A percentile compares a stretch with the other conserved stretches of the same genome.
Evolutionary conservation across 1,140 invertebrate species (phyloP).

Genomic region (Cyrtorhinus lividipennis): DNA sequence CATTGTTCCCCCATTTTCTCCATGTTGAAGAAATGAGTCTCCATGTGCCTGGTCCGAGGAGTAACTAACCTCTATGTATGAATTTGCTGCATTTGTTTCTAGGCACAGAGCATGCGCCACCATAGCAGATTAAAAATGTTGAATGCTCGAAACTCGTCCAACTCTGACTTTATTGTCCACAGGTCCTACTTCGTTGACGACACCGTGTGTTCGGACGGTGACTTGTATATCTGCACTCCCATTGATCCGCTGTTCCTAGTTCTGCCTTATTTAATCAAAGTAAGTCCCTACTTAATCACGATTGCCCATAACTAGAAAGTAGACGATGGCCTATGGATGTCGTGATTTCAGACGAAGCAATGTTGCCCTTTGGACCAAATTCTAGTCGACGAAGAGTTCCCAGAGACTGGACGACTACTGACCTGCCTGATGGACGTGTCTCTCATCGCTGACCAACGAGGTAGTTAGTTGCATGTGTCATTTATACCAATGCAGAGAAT

Average conservation of each 20-base stretch:
- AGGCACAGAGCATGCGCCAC: too few relatives aligned
- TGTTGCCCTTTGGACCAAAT: slow-evolving; percentile 48
- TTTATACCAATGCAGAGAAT: too few relatives aligned
- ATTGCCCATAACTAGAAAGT: too few relatives aligned
- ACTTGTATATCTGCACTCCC: slow-evolving; percentile 50
- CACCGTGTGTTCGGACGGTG: slow-evolving; percentile 57
- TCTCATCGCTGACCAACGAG: slow-evolving; percentile 47
- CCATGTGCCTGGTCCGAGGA: too few relatives aligned
- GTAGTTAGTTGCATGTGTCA: too few relatives aligned
- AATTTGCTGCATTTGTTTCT: too few relatives aligned
- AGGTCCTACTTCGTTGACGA: slow-evolving; percentile 56
- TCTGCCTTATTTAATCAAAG: slow-evolving; percentile 37
- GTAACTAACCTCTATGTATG: too few relatives aligned
- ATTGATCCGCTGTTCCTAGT: slow-evolving; percentile 55
- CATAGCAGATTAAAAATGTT: background rate
- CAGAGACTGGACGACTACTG: slow-evolving; percentile 38
- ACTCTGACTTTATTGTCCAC: background rate
- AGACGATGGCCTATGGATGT: background rate
- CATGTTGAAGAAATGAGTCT: too few relatives aligned
- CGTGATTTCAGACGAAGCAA: background rate
- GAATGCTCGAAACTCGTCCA: background rate
- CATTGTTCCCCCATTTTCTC: background rate
- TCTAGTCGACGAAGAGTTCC: slow-evolving; percentile 42
- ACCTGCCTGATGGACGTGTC: slow-evolving; percentile 27
- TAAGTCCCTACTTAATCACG: slow-evolving; percentile 23